phyloP scores from a whole-genome alignment of 2,888 invertebrate genomes.

The Pristionchus mayeri region DNA sequence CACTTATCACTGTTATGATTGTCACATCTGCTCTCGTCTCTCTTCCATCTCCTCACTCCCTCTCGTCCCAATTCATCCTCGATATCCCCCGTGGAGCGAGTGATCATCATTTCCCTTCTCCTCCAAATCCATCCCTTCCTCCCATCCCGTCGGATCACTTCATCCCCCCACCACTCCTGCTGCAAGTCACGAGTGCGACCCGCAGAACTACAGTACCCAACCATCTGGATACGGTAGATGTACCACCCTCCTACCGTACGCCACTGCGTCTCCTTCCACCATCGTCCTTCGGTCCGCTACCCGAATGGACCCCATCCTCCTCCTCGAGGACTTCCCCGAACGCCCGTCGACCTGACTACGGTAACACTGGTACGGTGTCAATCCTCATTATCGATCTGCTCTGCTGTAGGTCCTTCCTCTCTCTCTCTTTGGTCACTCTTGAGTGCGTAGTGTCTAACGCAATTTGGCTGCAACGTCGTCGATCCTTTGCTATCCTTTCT shows the following conservation, averaged over 20 bases:
- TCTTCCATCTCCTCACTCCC: not conserved
- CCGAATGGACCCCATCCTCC: not conserved
- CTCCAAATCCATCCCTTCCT: no score
- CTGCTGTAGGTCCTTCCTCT: not conserved
- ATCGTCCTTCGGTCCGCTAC: slow-evolving; percentile 21
- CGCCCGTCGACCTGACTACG: slow-evolving; percentile 8
- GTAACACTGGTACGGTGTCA: slow-evolving; percentile 38
- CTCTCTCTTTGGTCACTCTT: not conserved
- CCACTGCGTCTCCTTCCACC: slow-evolving; percentile 29
- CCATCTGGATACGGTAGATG: slow-evolving; percentile 7
- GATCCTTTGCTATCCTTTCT: not conserved
- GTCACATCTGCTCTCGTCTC: not conserved
- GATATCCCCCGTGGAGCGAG: not conserved
- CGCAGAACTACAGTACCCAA: not conserved
- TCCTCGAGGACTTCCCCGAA: slow-evolving; percentile 11
- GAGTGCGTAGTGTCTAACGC: not conserved
- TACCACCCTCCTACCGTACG: slow-evolving; percentile 22
- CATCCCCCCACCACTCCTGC: not conserved
- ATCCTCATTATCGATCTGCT: not conserved
- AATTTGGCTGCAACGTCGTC: not conserved
- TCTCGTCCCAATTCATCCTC: not conserved
- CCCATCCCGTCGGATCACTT: not conserved
- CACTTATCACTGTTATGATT: slow-evolving; percentile 35
- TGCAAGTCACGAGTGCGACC: not conserved
- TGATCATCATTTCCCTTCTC: not conserved